Evolutionary conservation across 2,797 vertebrate species (phyloP).

Genomic region (Oreonectes daqikongensis): DNA sequence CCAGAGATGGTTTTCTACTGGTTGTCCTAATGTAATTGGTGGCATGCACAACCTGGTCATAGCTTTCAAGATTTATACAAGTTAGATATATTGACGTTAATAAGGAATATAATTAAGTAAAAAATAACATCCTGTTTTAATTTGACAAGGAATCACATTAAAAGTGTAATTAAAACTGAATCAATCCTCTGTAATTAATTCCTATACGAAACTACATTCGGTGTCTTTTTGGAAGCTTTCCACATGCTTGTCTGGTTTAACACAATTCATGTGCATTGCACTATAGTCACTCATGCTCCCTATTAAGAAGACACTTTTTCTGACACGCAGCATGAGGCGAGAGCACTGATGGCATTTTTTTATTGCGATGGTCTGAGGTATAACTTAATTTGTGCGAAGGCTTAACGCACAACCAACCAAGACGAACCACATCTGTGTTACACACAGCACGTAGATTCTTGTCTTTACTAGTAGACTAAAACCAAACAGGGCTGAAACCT

Average conservation of each 20-base stretch:
- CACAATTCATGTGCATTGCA: conserved; percentile 11
- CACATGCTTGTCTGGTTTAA: conserved; percentile 16
- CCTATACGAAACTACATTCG: background rate
- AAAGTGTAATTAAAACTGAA: too few relatives aligned
- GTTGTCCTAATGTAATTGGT: too few relatives aligned
- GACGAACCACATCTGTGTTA: background rate
- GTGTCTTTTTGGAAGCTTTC: conserved; percentile 5
- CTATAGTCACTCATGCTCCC: background rate
- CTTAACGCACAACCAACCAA: conserved; percentile 4
- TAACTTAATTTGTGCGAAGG: conserved; percentile 7
- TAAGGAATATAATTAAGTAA: too few relatives aligned
- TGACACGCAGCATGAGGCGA: background rate
- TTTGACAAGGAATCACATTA: too few relatives aligned
- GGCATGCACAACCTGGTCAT: too few relatives aligned
- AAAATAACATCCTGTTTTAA: too few relatives aligned
- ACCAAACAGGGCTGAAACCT: conserved; percentile 31
- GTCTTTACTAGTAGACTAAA: conserved; percentile 52
- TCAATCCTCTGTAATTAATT: background rate
- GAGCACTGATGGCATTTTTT: background rate
- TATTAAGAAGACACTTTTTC: background rate
- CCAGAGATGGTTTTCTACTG: too few relatives aligned
- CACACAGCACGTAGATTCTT: conserved; percentile 43
- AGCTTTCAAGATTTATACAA: too few relatives aligned
- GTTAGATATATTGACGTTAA: too few relatives aligned
- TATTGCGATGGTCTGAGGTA: conserved; percentile 11